phyloP scores from a whole-genome alignment of 1,140 invertebrate species.

The Ceratosolen fusciceps region DNA sequence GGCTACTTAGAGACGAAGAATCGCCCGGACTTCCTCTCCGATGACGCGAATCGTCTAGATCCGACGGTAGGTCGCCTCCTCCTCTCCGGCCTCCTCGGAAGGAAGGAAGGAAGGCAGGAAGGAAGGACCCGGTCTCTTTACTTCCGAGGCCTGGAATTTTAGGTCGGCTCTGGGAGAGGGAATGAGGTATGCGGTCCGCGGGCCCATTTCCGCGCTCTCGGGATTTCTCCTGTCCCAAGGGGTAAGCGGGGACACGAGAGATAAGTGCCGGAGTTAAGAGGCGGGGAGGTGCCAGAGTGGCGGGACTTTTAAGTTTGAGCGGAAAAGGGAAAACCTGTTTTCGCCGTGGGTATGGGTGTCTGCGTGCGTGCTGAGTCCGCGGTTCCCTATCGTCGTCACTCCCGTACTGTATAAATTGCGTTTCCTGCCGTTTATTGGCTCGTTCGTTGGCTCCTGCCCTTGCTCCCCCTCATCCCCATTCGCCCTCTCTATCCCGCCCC shows the following conservation, averaged over 20 bases:
- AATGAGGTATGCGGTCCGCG: not conserved
- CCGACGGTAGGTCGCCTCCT: too few relatives aligned
- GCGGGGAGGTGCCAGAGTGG: not conserved
- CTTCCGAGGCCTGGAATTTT: not conserved
- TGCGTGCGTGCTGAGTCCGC: not conserved
- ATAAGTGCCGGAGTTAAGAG: conserved; percentile 25
- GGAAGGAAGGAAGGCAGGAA: too few relatives aligned
- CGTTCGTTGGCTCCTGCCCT: not conserved
- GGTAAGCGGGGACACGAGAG: not conserved
- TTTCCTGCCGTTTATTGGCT: not conserved
- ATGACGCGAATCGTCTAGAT: not conserved
- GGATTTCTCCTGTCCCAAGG: conserved; percentile 11
- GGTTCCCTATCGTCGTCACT: not conserved
- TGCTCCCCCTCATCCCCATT: not conserved
- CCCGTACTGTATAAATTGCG: not conserved
- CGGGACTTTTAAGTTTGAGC: conserved; percentile 24
- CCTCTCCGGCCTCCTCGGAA: too few relatives aligned
- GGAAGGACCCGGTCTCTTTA: too few relatives aligned
- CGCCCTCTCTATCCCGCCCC: too few relatives aligned
- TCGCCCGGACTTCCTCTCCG: not conserved
- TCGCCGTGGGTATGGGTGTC: not conserved
- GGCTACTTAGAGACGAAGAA: not conserved
- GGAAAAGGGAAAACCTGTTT: conserved; percentile 32
- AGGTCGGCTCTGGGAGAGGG: not conserved
- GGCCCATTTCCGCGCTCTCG: conserved; percentile 34